Evolutionary conservation across 2,113 vertebrate species (phyloP), one percentile per base, ranked within the genome.

Genomic region (Elanoides forficatus): DNA sequence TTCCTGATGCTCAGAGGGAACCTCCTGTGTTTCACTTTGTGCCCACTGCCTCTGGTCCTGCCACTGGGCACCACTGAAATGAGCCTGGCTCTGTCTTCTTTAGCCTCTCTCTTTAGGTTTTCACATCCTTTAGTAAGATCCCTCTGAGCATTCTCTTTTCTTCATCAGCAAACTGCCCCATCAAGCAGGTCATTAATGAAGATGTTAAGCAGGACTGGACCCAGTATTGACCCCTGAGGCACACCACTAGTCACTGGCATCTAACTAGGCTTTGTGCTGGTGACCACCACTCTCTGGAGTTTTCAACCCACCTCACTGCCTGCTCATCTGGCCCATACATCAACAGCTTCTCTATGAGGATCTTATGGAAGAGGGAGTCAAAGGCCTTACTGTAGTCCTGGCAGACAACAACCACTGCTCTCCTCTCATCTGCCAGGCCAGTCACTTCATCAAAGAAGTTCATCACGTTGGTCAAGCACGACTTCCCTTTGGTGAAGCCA

Each of bases 361-460:
- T 45, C 40, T 34, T 4, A 43, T 0, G 0, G 6, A 40, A 70
- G 17, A 43, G 11, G 32, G 23, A 11, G 40, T 18, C n/a, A 79
- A 12, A 43, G 32, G 55, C 38, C 43, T 9, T 65, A 32, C 30
- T 48, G 23, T 10, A 65, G 48, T 6, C 23, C 60, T 55, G 23
- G 19, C 0, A 70, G 30, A 74, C 15, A 36, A 43, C 30, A 80
- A 48, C 13, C 50, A 29, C 50, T 40, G 50, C 8, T 70, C n/a
- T 87, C 60, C 30, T 9, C 26, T 58, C 8, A 15, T 60, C 32
- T n/a, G 25, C 11, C 56, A 91, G 36, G 16, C 15, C 30, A 34
- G 26, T 27, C 22, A 68, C 36, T 63, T 73, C 11, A 78, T 42
- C 3, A 7, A 10, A 70, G n/a, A 79, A 53, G 19, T 63, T 27